Conservation (phyloP, 1,140 invertebrate genomes). For the Cardiocondyla obscurior region DNA sequence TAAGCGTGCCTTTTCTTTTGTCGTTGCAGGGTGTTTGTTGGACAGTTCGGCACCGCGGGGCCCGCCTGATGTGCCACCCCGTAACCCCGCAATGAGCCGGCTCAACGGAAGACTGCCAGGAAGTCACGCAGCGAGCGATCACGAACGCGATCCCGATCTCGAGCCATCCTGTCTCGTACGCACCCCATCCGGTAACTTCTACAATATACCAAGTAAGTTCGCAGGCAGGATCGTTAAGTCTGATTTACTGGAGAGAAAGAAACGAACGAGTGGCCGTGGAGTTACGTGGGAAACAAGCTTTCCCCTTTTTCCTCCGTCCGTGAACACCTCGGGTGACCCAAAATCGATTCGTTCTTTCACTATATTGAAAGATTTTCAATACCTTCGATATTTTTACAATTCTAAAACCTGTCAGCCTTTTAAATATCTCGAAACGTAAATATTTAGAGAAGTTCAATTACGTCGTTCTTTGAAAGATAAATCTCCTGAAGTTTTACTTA, state of each 20-base stretch:
- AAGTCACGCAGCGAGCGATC: slow-evolving; percentile 85
- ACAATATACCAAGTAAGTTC: slow-evolving; percentile 90
- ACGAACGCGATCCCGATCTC: slow-evolving; percentile 92
- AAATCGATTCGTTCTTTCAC: not conserved
- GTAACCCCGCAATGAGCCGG: slow-evolving; percentile 94
- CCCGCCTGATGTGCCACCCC: slow-evolving; percentile 94
- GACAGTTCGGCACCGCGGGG: slow-evolving; percentile 90
- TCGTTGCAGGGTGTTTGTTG: slow-evolving; percentile 92
- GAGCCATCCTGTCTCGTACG: slow-evolving; percentile 95
- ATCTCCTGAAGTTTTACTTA: not conserved
- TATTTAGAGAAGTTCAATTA: not conserved
- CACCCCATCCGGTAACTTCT: slow-evolving; percentile 95
- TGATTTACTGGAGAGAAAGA: slow-evolving; percentile 34
- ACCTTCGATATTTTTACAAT: not conserved
- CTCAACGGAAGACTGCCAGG: slow-evolving; percentile 92
- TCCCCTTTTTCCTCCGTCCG: not conserved
- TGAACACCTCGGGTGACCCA: not conserved
- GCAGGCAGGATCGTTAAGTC: slow-evolving; percentile 23
- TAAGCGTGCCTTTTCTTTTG: slow-evolving; percentile 62
- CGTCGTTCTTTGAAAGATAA: not conserved
- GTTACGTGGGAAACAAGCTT: slow-evolving; percentile 50
- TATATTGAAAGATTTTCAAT: not conserved
- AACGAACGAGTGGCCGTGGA: not conserved
- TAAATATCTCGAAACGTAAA: not conserved
- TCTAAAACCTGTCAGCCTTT: not conserved